Evolutionary conservation across 2,888 invertebrate species (phyloP), one percentile per base, ranked within the genome.

Genomic region (Furcula furcula): DNA sequence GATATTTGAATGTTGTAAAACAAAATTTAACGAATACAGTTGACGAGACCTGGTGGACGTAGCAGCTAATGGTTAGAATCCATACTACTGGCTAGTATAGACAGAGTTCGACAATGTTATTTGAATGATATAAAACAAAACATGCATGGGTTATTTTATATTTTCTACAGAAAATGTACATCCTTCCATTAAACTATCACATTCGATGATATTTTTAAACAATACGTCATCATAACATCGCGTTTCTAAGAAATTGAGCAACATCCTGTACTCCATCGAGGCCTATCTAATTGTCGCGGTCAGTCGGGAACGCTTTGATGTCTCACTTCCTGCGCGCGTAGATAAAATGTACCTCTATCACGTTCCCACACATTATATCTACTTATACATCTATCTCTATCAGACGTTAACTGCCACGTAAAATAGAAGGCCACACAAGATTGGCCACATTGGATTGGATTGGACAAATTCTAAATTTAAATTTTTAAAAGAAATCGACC

Each of bases 261-360:
- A 41, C 38, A 45, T 48, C 48, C 40, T 38, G 39, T 32, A 21
- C 36, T 30, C 32, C 43, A 31, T 10, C 38, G 46, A 40, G 43
- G 43, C 52, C 44, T 54, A 51, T 49, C 64, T 64, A 71, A 67
- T 70, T 68, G 60, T 62, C 56, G 58, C 55, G 59, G 54, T 67
- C 61, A 61, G 39, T 40, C 36, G 37, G 41, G 30, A 51, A 49
- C 49, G 43, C 52, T 60, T 51, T 62, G 65, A 67, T 62, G 50
- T 55, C 58, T 58, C 56, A 65, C 51, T 71, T 73, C 73, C 73
- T 67, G 63, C 49, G 38, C 7, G 23, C 26, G 18, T 29, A 43
- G 52, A 58, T 58, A 55, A 51, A 42, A 38, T n/a, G 7, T 36
- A 25, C 10, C 15, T 15, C 29, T 13, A 14, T 40, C 43, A 5